Conservation (phyloP, 2,888 invertebrate species). For the Ommatoiulus sabulosus region DNA sequence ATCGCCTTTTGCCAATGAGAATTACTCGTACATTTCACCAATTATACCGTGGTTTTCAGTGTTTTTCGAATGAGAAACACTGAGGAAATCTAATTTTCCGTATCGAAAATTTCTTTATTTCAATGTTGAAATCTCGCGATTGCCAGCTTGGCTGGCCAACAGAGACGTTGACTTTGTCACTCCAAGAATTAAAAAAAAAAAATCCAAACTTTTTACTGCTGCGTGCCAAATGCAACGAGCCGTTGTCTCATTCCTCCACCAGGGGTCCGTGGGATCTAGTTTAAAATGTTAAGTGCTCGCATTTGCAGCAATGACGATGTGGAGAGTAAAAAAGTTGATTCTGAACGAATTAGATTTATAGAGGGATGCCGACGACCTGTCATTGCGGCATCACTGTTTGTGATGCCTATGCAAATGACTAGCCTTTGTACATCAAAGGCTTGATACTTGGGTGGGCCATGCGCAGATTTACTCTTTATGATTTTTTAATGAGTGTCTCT, state of each 20-base stretch:
- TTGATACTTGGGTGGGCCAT: constrained; percentile 21
- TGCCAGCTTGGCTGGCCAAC: constrained; percentile 34
- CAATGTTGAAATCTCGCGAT: background rate
- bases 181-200: background rate
- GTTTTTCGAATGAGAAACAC: background rate
- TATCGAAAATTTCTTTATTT: background rate
- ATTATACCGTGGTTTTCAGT: background rate
- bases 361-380: constrained; percentile 32
- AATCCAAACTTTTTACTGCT: background rate
- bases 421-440: background rate
- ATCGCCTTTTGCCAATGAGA: background rate
- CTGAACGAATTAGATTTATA: constrained; percentile 44
- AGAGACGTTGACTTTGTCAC: constrained; percentile 26
- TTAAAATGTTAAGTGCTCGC: background rate
- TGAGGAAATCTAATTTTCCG: constrained; percentile 18
- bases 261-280: background rate
- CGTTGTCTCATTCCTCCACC: background rate
- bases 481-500: constrained; percentile 39
- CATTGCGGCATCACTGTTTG: constrained; percentile 46
- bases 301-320: background rate
- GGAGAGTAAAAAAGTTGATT: background rate
- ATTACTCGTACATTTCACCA: background rate
- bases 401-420: constrained; percentile 40
- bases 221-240: constrained; percentile 14
- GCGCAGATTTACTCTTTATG: constrained; percentile 25